Evolutionary conservation across 2,888 invertebrate genomes (phyloP).

Genomic region (Cyrtodaria siliqua): DNA sequence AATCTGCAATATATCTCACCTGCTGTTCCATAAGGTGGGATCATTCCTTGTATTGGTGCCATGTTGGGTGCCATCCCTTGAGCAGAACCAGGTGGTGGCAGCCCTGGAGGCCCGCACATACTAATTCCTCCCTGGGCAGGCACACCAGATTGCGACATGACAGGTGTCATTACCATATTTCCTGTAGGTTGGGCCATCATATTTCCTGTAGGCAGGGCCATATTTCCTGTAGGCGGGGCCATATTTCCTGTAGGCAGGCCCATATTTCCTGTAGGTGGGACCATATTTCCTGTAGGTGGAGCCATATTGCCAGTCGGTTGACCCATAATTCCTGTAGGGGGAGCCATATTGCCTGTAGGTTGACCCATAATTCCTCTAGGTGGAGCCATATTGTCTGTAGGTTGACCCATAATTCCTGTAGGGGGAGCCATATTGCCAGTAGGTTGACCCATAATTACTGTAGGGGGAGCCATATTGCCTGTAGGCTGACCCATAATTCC

Average conservation of each 20-base stretch:
- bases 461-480: too few species aligned
- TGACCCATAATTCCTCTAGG: background rate
- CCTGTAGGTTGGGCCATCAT: background rate
- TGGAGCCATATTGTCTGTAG: background rate
- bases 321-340: too few species aligned
- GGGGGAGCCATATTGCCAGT: conserved; percentile 22
- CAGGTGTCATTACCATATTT: too few species aligned
- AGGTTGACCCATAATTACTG: too few species aligned
- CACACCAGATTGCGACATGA: too few species aligned
- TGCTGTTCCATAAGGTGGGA: conserved; percentile 49
- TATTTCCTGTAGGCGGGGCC: background rate
- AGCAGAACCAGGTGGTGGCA: background rate
- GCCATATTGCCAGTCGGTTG: too few species aligned
- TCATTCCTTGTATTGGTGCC: background rate
- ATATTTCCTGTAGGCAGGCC: background rate
- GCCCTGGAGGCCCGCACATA: background rate
- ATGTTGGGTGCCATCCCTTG: background rate
- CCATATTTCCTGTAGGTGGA: too few species aligned
- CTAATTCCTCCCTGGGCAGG: background rate
- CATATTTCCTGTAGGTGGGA: background rate
- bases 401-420: background rate
- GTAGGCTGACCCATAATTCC: too few species aligned
- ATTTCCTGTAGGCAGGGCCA: background rate
- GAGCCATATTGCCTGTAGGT: conserved; percentile 18
- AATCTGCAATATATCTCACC: too few species aligned